Conservation (phyloP, 2,888 invertebrate genomes). For the Operophtera brumata region DNA sequence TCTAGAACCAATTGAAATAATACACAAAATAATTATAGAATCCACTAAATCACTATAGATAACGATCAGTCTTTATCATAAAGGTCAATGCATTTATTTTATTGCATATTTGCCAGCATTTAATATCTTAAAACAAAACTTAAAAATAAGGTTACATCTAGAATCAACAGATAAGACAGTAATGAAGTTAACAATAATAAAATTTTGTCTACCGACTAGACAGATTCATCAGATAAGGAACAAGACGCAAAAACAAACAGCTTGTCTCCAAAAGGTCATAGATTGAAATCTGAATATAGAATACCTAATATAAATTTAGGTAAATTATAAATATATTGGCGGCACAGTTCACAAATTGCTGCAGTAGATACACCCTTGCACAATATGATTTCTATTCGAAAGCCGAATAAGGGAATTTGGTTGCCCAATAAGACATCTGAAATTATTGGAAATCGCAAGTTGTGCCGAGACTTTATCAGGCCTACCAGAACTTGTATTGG, state of each 20-base stretch:
- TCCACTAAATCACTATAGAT: neutral
- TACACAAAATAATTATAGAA: neutral
- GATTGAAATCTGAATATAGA: slow-evolving; percentile 5
- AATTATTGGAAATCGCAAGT: slow-evolving; percentile 29
- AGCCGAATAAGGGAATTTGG: slow-evolving; percentile 28
- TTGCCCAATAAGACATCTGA: slow-evolving; percentile 30
- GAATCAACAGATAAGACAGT: neutral
- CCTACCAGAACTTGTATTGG: slow-evolving; percentile 22
- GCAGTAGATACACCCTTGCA: slow-evolving; percentile 23
- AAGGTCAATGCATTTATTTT: neutral
- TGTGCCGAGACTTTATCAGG: slow-evolving; percentile 30
- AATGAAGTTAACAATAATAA: neutral
- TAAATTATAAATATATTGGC: slow-evolving; percentile 5
- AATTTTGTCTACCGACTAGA: neutral
- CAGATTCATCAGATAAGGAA: slow-evolving; percentile 1
- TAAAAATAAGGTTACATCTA: neutral
- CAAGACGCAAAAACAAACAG: slow-evolving; percentile 6
- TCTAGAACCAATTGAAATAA: neutral
- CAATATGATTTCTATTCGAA: slow-evolving; percentile 29
- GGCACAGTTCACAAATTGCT: slow-evolving; percentile 18
- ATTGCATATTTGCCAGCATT: no score
- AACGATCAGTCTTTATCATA: neutral
- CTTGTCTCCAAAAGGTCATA: slow-evolving; percentile 5
- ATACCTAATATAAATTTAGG: neutral
- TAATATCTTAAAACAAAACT: no score